Percentiles rank a stretch among this genome's conserved stretches.
These are phyloP conservation scores for Psittacula echo DNA, from an alignment of 2,797 vertebrate species.

Conservation along the genomic window DNA sequence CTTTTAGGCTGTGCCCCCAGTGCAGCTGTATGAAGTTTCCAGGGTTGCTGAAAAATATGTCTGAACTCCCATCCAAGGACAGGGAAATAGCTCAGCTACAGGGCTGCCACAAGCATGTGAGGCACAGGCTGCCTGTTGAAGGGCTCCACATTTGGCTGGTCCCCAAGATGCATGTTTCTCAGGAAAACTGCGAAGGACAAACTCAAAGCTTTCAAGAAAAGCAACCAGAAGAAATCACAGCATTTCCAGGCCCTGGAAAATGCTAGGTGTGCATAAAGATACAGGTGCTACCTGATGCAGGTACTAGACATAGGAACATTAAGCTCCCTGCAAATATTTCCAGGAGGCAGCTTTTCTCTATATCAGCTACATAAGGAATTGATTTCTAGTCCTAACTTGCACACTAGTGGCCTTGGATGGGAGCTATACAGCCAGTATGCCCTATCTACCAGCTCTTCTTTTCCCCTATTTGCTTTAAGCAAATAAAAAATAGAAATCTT, in stretches of 20 bases:
- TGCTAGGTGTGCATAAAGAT: background rate
- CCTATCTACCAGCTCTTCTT: background rate
- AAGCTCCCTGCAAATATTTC: background rate
- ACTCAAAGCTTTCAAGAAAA: background rate
- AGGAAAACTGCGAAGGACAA: background rate
- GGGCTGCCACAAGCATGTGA: background rate
- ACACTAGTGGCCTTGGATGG: background rate
- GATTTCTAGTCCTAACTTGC: background rate
- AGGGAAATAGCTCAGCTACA: background rate
- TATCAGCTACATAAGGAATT: background rate
- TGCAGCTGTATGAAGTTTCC: background rate
- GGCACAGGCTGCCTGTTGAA: background rate
- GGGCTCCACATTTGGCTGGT: background rate
- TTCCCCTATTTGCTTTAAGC: no score
- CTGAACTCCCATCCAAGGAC: background rate
- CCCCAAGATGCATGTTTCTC: background rate
- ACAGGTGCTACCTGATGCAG: background rate
- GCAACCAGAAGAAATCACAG: background rate
- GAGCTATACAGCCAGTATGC: background rate
- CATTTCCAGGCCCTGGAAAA: background rate
- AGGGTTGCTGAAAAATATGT: background rate
- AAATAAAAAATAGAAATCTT: background rate
- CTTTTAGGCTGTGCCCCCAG: background rate
- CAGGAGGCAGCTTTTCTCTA: background rate
- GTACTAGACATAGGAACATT: background rate